These are phyloP conservation scores for Pagrus major DNA, from an alignment of 2,113 vertebrate species.

Conservation along the genomic window DNA sequence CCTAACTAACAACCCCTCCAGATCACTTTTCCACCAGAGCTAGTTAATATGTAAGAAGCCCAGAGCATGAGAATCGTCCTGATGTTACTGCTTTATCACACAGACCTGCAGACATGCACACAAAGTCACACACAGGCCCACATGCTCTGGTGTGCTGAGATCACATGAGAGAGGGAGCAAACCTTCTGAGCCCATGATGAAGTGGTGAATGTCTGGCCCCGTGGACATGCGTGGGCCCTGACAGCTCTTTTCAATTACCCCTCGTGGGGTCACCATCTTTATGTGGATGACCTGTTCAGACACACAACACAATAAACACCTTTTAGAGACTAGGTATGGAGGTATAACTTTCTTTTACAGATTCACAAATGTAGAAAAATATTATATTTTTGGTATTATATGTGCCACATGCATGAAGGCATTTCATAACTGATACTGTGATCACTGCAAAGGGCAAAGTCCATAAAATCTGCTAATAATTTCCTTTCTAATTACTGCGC, in stretches of 20 bases:
- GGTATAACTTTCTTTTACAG: neutral
- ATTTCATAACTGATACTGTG: neutral
- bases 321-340: neutral
- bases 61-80: conserved; percentile 63
- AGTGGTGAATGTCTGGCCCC: conserved; percentile 98
- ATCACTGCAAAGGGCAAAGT: conserved; percentile 12
- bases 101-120: conserved; percentile 6
- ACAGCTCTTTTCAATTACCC: conserved; percentile 97
- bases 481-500: conserved; percentile 27
- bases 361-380: conserved; percentile 3
- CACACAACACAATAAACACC: conserved; percentile 15
- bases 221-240: conserved; percentile 97
- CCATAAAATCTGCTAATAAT: conserved; percentile 38
- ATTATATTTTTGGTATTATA: neutral
- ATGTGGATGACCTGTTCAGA: conserved; percentile 92
- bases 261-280: conserved; percentile 97
- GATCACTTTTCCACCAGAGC: conserved; percentile 45
- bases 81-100: conserved; percentile 63
- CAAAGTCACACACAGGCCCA: neutral
- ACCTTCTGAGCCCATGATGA: conserved; percentile 99
- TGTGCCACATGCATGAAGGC: neutral
- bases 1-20: conserved; percentile 50
- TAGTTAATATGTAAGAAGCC: conserved; percentile 69
- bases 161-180: conserved; percentile 45
- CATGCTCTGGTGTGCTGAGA: neutral